phyloP scores from a whole-genome alignment of 2,888 invertebrate species.

The Thecophora atra region DNA sequence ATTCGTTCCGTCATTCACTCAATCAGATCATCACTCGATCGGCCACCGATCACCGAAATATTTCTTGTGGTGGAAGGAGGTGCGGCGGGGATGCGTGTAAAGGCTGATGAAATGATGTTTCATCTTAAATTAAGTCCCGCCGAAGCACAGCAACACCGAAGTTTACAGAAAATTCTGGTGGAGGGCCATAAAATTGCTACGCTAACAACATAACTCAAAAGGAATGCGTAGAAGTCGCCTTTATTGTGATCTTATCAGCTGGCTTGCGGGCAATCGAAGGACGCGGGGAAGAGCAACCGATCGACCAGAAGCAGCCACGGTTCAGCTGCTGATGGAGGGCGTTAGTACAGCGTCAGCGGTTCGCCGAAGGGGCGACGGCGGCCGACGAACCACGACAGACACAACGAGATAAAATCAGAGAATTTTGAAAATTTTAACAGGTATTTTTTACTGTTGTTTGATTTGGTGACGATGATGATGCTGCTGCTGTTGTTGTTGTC shows the following conservation, averaged over 20 bases:
- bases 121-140: slow-evolving; percentile 1
- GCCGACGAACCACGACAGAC: slow-evolving; percentile 48
- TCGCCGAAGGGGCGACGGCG: neutral
- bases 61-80: neutral
- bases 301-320: neutral
- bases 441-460: slow-evolving; percentile 40
- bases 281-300: neutral
- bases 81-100: neutral
- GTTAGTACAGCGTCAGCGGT: too few species aligned
- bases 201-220: slow-evolving; percentile 46
- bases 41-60: neutral
- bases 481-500: slow-evolving; percentile 52
- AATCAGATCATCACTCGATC: neutral
- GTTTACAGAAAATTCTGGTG: slow-evolving; percentile 4
- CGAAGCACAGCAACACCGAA: neutral
- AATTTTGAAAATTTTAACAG: slow-evolving; percentile 54
- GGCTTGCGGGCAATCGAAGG: neutral
- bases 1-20: neutral
- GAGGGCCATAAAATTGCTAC: slow-evolving; percentile 42
- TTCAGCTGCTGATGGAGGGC: neutral
- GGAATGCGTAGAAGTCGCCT: slow-evolving; percentile 14
- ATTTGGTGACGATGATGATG: slow-evolving; percentile 41
- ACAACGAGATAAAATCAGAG: slow-evolving; percentile 59
- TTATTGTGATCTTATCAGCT: slow-evolving; percentile 33
- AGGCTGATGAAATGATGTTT: slow-evolving; percentile 7